Evolutionary conservation across 2,113 vertebrate species (phyloP).

Genomic region (Nymphicus hollandicus): DNA sequence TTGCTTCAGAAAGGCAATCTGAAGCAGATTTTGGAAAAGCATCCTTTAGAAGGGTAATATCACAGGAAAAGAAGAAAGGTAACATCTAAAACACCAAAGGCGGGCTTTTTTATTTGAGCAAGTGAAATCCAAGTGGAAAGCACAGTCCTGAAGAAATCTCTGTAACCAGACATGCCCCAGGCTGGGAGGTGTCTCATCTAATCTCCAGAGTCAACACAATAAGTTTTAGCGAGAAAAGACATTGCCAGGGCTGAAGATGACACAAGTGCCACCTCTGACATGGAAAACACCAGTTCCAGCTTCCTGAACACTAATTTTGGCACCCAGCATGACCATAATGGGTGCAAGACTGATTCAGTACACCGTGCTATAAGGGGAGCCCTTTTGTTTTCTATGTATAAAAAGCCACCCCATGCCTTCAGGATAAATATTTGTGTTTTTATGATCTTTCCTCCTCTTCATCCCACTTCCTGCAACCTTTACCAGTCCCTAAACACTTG

Average conservation of each 20-base stretch:
- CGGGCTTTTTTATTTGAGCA: not conserved
- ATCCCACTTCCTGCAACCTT: conserved; percentile 8
- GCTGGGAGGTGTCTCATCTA: not conserved
- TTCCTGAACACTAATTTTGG: not conserved
- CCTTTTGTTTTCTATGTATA: not conserved
- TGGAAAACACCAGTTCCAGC: not conserved
- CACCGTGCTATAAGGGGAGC: not conserved
- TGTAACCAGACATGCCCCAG: not conserved
- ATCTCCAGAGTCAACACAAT: not conserved
- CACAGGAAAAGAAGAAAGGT: not conserved
- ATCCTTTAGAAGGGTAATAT: not conserved
- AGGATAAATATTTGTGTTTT: not conserved
- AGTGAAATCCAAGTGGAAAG: not conserved
- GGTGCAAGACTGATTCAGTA: not conserved
- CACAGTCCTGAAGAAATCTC: not conserved
- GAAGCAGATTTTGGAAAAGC: not conserved
- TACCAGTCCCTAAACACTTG: not conserved
- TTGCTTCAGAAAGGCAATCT: not conserved
- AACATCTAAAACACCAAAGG: not conserved
- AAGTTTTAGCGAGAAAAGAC: not conserved
- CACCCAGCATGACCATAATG: not conserved
- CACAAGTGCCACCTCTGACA: not conserved
- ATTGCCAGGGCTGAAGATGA: not conserved
- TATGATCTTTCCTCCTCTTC: not conserved
- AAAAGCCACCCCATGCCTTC: not conserved